Conservation (phyloP, 2,797 vertebrate species). For the Poecile montanus region DNA sequence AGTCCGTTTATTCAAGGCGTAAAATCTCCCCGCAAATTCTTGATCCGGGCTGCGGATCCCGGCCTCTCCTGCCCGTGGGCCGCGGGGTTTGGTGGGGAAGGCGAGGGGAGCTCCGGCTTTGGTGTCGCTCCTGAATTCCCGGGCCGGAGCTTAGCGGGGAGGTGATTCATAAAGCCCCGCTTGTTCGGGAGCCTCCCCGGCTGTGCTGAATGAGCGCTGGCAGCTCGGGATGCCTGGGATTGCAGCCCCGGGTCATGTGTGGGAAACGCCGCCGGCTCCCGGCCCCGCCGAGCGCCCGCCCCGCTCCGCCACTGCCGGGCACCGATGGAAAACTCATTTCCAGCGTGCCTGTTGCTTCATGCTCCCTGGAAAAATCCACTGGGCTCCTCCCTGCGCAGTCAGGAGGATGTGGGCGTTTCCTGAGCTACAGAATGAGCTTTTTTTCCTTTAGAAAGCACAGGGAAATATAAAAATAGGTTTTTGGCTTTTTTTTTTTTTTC, state of each 20-base stretch:
- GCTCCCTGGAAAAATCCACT: conserved; percentile 61
- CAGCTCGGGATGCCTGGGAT: not conserved
- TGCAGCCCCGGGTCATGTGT: not conserved
- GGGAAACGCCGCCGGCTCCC: not conserved
- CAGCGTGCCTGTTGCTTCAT: conserved; percentile 50
- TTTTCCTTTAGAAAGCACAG: conserved; percentile 50
- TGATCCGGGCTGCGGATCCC: not conserved
- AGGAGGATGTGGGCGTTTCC: conserved; percentile 63
- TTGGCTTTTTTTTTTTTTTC: not conserved
- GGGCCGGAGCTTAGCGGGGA: not conserved
- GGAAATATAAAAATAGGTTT: conserved; percentile 60
- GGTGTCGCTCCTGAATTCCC: not conserved
- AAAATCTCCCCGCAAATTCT: not conserved
- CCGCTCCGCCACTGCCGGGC: not conserved
- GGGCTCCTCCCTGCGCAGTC: conserved; percentile 36
- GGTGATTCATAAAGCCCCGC: conserved; percentile 37
- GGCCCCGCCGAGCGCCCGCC: not conserved
- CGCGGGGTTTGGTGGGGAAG: not conserved
- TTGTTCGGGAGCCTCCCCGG: conserved; percentile 15
- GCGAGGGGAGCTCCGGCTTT: not conserved
- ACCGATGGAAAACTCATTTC: conserved; percentile 54
- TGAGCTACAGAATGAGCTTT: conserved; percentile 57
- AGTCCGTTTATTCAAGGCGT: not conserved
- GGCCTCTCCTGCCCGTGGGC: not conserved
- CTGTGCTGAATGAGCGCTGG: conserved; percentile 7